Evolutionary conservation across 2,113 vertebrate genomes (phyloP).

Genomic region (Stictonetta naevosa): DNA sequence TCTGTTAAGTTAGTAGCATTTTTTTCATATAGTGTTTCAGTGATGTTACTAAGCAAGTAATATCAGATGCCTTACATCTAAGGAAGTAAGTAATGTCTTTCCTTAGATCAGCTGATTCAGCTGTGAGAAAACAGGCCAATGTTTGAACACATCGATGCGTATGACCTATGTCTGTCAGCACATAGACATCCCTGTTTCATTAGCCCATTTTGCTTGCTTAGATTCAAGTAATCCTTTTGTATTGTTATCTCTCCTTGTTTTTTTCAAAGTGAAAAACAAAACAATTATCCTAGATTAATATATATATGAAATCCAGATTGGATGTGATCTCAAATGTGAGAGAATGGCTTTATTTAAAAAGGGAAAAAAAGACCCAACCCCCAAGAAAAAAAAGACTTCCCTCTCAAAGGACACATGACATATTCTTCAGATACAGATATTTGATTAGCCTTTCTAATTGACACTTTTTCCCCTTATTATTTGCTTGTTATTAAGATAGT

Average conservation of each 20-base stretch:
- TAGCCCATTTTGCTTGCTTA: background rate
- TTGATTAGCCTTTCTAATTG: background rate
- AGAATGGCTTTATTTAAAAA: background rate
- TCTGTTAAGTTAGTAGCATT: background rate
- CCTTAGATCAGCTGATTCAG: background rate
- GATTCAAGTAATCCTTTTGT: background rate
- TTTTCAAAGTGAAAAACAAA: background rate
- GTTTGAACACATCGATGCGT: background rate
- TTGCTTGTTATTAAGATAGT: background rate
- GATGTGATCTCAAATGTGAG: background rate
- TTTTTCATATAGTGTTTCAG: background rate
- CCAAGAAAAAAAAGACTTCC: accelerated
- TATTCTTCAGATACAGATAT: background rate
- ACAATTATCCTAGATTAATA: background rate
- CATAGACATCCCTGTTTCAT: background rate
- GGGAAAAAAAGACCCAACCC: background rate
- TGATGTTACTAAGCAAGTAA: background rate
- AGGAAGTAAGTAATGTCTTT: background rate
- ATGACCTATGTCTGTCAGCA: background rate
- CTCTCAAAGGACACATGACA: background rate
- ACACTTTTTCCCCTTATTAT: background rate
- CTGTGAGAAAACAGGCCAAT: background rate
- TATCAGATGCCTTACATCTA: background rate
- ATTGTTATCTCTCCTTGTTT: background rate
- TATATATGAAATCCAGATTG: background rate